phyloP scores from a whole-genome alignment of 2,888 invertebrate species.

The Lasioglossum vierecki region DNA sequence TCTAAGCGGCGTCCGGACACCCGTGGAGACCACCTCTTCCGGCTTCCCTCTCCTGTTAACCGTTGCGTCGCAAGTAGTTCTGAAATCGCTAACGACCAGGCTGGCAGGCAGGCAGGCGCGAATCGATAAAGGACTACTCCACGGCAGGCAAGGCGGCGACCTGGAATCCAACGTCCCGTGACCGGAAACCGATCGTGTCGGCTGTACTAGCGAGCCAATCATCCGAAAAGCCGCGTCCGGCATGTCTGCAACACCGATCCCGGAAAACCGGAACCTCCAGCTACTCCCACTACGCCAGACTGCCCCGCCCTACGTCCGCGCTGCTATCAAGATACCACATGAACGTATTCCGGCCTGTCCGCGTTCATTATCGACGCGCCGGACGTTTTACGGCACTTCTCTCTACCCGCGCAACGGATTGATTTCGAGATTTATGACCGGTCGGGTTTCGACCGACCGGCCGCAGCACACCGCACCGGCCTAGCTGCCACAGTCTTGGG shows the following conservation, averaged over 20 bases:
- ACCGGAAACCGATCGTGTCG: conserved; percentile 80
- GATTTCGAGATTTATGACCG: conserved; percentile 51
- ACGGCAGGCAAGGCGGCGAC: conserved; percentile 66
- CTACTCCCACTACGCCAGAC: conserved; percentile 52
- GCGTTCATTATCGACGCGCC: conserved; percentile 61
- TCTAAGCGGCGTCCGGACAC: not conserved
- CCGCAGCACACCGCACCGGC: not conserved
- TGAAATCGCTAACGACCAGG: conserved; percentile 68
- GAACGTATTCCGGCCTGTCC: conserved; percentile 59
- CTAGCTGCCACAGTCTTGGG: not conserved
- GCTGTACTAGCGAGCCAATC: conserved; percentile 69
- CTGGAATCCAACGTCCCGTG: conserved; percentile 76
- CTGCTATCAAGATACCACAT: conserved; percentile 59
- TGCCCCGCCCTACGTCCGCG: conserved; percentile 54
- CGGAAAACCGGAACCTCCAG: conserved; percentile 75
- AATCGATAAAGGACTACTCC: conserved; percentile 67
- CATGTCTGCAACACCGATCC: conserved; percentile 72
- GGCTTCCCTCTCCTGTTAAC: not conserved
- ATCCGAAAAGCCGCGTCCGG: conserved; percentile 78
- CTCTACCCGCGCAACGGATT: conserved; percentile 43
- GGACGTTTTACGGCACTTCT: conserved; percentile 58
- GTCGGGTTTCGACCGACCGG: not conserved
- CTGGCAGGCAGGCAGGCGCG: conserved; percentile 30
- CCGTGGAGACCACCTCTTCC: not conserved
- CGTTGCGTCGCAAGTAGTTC: conserved; percentile 2